Percentiles rank a stretch among this genome's conserved stretches.
These are phyloP conservation scores for Macrophya annulata DNA, from an alignment of 2,888 invertebrate species.

Conservation along the genomic window DNA sequence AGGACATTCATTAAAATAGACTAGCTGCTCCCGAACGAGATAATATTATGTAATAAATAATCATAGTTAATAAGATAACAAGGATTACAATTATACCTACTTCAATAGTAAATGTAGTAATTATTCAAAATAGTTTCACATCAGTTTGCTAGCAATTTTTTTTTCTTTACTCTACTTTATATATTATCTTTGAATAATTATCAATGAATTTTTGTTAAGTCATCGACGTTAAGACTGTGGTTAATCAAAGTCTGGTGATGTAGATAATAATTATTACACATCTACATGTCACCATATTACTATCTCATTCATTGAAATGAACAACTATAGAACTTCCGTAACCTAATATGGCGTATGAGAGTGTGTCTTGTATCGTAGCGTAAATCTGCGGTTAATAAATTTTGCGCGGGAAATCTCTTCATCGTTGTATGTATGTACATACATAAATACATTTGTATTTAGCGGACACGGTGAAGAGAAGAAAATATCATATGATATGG, in stretches of 20 bases:
- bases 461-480: not conserved
- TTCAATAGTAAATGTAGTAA: not conserved
- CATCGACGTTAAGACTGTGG: not conserved
- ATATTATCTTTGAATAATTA: not conserved
- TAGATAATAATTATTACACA: not conserved
- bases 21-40: not conserved
- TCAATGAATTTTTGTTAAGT: not conserved
- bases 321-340: not conserved
- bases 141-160: not conserved
- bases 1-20: not conserved
- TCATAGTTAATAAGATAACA: not conserved
- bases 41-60: not conserved
- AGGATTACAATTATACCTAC: not conserved
- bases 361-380: not conserved
- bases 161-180: not conserved
- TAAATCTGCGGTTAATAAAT: not conserved
- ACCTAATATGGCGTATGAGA: not conserved
- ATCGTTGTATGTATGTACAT: not conserved
- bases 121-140: not conserved
- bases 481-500: not conserved
- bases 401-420: constrained; percentile 5
- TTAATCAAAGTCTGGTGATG: not conserved
- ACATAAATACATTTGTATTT: too few species aligned
- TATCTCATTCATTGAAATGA: not conserved
- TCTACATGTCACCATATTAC: not conserved